Conservation (phyloP, 1,140 invertebrate genomes). For the Heliconius hewitsoni region DNA sequence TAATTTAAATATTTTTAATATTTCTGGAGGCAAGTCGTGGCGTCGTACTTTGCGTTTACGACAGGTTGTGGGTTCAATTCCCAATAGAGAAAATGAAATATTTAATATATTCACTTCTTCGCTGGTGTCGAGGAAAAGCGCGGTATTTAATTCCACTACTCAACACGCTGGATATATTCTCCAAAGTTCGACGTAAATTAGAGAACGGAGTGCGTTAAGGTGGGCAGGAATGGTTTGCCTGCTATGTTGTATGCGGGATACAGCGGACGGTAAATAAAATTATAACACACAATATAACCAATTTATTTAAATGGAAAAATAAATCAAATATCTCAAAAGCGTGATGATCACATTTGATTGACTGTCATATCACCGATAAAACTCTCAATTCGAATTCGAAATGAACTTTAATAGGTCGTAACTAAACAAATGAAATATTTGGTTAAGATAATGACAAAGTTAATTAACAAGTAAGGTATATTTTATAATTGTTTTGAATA, state of each 20-base stretch:
- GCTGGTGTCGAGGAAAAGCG: no score
- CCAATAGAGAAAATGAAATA: neutral
- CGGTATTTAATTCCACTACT: no score
- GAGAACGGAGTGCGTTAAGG: no score
- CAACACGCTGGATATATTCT: no score
- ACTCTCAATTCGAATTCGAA: neutral
- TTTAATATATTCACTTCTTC: neutral
- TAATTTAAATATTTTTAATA: neutral
- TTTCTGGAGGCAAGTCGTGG: neutral
- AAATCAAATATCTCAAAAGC: neutral
- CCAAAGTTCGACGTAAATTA: no score
- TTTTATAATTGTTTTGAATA: neutral
- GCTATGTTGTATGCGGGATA: neutral
- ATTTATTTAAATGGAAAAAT: neutral
- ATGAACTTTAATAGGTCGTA: neutral
- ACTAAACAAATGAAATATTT: conserved; percentile 3
- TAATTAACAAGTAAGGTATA: neutral
- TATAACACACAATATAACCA: neutral
- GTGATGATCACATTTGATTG: conserved; percentile 2
- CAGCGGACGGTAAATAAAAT: neutral
- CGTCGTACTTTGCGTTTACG: no score
- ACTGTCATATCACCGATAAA: neutral
- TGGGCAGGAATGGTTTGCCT: no score
- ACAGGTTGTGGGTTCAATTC: no score
- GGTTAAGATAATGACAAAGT: conserved; percentile 3